These are phyloP conservation scores for Diglossa cyanea DNA, from an alignment of 2,797 vertebrate species.

Conservation along the genomic window DNA sequence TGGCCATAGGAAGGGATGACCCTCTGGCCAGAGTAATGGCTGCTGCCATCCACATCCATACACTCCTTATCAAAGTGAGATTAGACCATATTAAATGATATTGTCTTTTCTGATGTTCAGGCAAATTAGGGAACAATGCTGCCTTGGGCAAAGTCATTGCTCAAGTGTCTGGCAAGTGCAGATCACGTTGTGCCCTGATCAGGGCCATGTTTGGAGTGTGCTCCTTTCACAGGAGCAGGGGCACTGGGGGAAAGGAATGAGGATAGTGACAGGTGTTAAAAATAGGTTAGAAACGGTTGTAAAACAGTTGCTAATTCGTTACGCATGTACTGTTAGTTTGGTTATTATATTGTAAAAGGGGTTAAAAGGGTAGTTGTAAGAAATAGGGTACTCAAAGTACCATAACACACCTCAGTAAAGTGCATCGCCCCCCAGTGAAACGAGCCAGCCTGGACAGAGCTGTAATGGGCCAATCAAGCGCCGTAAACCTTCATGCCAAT, in stretches of 20 bases:
- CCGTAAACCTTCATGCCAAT: not conserved
- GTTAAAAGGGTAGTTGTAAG: not conserved
- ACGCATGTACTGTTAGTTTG: not conserved
- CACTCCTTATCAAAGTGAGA: not conserved
- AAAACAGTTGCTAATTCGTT: not conserved
- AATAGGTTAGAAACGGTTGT: not conserved
- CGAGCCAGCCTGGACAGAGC: no score
- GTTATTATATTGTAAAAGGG: not conserved
- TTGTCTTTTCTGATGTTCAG: not conserved
- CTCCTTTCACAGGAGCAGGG: not conserved
- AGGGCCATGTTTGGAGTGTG: not conserved
- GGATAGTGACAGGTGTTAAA: not conserved
- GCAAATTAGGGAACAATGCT: not conserved
- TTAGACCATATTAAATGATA: not conserved
- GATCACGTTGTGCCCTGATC: rapidly evolving
- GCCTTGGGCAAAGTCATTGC: not conserved
- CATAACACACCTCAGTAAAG: not conserved
- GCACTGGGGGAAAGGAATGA: not conserved
- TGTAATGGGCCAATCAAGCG: not conserved
- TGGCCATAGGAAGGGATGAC: rapidly evolving
- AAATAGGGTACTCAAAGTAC: not conserved
- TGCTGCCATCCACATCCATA: not conserved
- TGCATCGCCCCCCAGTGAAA: not conserved
- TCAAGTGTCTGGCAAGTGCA: not conserved
- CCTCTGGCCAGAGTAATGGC: not conserved